Evolutionary conservation across 2,113 vertebrate species (phyloP).

Genomic region (Seriola quinqueradiata): DNA sequence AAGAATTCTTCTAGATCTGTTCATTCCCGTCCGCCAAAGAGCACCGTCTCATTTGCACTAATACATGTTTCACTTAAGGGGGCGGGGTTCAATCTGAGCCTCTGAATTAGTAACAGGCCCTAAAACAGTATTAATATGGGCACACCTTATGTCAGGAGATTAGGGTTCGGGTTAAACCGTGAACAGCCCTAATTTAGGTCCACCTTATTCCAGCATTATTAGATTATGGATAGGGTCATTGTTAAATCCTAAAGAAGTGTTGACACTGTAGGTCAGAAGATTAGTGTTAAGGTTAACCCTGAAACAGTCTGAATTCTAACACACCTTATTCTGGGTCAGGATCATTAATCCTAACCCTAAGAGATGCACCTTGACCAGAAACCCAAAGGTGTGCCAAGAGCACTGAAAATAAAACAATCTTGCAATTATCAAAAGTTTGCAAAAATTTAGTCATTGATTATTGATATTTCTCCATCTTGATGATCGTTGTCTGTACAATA

Average conservation of each 20-base stretch:
- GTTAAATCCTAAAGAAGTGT: no score
- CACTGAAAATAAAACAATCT: neutral
- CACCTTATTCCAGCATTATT: neutral
- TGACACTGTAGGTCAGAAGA: no score
- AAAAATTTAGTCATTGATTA: neutral
- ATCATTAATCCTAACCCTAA: neutral
- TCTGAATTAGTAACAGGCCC: constrained; percentile 39
- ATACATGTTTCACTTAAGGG: constrained; percentile 62
- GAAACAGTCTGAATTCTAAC: neutral
- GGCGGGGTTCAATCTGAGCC: constrained; percentile 56
- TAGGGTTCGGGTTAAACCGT: no score
- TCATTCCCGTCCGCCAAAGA: no score
- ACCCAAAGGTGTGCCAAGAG: neutral
- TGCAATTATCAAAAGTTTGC: neutral
- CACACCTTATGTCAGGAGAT: constrained; percentile 18
- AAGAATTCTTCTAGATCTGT: no score
- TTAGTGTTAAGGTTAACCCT: no score
- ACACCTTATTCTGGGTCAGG: neutral
- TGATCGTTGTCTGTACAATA: neutral
- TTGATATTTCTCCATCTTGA: neutral
- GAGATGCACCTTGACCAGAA: neutral
- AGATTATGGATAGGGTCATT: neutral
- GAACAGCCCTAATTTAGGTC: no score
- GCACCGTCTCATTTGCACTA: no score
- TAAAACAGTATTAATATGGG: constrained; percentile 51